Evolutionary conservation across 1,140 invertebrate genomes (phyloP).

Genomic region (Heterodera carotae): DNA sequence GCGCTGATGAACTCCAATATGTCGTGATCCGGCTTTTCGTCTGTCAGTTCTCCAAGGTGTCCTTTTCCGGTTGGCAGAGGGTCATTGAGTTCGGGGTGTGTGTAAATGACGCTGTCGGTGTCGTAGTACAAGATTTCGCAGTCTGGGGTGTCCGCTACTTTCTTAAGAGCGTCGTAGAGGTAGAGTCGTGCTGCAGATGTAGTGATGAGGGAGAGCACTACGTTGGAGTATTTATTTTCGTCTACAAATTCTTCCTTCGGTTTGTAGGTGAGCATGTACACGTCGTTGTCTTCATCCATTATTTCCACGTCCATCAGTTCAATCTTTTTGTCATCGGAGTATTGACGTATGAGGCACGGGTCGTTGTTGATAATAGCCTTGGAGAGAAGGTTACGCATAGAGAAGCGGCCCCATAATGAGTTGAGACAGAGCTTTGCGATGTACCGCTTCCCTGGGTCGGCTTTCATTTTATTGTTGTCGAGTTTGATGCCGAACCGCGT

Average conservation of each 20-base stretch:
- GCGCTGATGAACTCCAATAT: constrained; percentile 1
- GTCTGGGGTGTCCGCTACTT: not conserved
- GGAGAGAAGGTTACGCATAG: not conserved
- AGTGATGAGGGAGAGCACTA: not conserved
- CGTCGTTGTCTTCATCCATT: not conserved
- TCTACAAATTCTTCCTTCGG: not conserved
- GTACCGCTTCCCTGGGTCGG: constrained; percentile 2
- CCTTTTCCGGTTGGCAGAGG: not conserved
- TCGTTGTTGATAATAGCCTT: not conserved
- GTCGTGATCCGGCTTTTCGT: not conserved
- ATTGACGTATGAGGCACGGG: not conserved
- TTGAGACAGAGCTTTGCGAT: constrained; percentile 13
- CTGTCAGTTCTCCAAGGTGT: constrained; percentile 1
- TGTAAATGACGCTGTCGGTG: constrained; percentile 3
- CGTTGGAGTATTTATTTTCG: not conserved
- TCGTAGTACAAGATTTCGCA: not conserved
- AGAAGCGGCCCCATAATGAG: constrained; percentile 9
- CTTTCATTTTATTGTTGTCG: not conserved
- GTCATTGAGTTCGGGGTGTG: not conserved
- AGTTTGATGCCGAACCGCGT: not conserved
- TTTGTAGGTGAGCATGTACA: constrained; percentile 1
- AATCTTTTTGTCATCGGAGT: constrained; percentile 1
- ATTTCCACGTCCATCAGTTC: not conserved
- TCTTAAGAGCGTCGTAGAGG: not conserved
- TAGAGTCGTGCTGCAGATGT: constrained; percentile 3